Base-by-base conservation (phyloP, 2,888 invertebrate genomes). In the Epirrhoe tristata region DNA sequence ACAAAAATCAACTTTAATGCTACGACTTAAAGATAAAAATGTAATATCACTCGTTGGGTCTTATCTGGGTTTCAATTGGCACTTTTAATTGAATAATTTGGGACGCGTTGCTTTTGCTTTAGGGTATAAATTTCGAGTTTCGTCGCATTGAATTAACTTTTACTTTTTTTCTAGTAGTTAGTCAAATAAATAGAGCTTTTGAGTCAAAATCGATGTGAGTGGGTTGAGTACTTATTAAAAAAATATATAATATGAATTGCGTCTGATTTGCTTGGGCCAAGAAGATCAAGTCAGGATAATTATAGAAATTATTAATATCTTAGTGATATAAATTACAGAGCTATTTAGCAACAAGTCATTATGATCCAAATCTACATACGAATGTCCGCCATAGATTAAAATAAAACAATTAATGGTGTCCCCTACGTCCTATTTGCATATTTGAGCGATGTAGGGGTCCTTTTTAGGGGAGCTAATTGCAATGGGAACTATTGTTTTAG, bases 391-490 rank as follows among this genome's bases (percentile, higher is more conserved):
- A 52, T 64, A 70, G 70, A 73, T 74, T 74, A 74, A 74, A 74
- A 71, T 69, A 66, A 71, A 73, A 73, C 70, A 73, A 71, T 74
- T 71, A 67, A 71, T 59, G 60, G 57, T 66, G 68, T 53, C 63
- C 64, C 67, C 67, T 56, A 64, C 54, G 70, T 66, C 67, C 69
- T 72, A 75, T 77, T 77, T 74, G 67, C 77, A 77, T 77, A 74
- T 75, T 74, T 71, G 52, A 59, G 63, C 70, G 70, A 72, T 69
- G 70, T 70, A 63, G 59, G 70, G 69, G 65, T 50, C 46, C 59
- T 48, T 54, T 64, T 54, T 64, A 67, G 64, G 70, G 69, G 65
- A 52, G 71, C 71, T 74, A 71, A 74, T 74, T 74, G 67, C 43
- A 16, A 60, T 24, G 69, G 69, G 69, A 67, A 73, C 74, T 71